Evolutionary conservation across 2,888 invertebrate species (phyloP).

Genomic region (Rhingia campestris): DNA sequence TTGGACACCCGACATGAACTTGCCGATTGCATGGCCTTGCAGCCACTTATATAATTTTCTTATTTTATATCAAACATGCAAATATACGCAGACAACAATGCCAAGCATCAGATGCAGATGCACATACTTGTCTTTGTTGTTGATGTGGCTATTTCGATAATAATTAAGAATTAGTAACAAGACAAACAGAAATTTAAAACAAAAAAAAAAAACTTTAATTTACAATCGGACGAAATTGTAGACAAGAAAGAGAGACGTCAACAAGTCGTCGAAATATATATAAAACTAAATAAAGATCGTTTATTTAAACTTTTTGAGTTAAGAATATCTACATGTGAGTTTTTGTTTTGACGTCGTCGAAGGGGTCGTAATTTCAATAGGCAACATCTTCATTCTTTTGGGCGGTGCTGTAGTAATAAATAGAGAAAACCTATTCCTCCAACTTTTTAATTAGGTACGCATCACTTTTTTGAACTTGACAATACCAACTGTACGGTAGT

Average conservation of each 20-base stretch:
- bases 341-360: background rate
- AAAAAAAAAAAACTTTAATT: constrained; percentile 27
- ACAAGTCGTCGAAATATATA: constrained; percentile 16
- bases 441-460: too few species aligned
- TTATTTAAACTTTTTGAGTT: constrained; percentile 36
- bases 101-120: constrained; percentile 16
- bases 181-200: constrained; percentile 31
- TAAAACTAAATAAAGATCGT: constrained; percentile 56
- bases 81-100: constrained; percentile 20
- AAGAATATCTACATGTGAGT: background rate
- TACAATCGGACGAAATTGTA: constrained; percentile 57
- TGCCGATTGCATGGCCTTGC: constrained; percentile 36
- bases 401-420: too few species aligned
- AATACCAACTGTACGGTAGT: too few species aligned
- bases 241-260: constrained; percentile 22
- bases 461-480: too few species aligned
- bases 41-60: constrained; percentile 24
- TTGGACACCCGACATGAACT: background rate
- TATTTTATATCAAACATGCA: constrained; percentile 49
- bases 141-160: constrained; percentile 49
- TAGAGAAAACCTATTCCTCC: too few species aligned
- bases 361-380: too few species aligned
- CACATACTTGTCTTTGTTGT: constrained; percentile 24
- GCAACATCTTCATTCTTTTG: too few species aligned
- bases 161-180: constrained; percentile 34